Percentiles rank a stretch among this genome's conserved stretches.
Evolutionary conservation across 1,140 invertebrate species (phyloP).

Genomic region (Helicoverpa zea): DNA sequence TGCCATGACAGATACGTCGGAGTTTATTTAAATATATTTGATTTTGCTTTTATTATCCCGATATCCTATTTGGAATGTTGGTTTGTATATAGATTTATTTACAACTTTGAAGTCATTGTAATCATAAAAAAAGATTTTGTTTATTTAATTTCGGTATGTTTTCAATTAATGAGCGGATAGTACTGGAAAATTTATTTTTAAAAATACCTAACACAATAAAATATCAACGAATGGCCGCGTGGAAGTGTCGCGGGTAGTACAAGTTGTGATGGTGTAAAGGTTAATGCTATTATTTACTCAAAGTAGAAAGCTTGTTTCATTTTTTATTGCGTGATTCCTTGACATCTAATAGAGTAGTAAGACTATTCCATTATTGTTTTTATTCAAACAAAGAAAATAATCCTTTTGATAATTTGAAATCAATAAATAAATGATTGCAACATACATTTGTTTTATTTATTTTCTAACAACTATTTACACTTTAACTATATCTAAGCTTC

Average conservation of each 20-base stretch:
- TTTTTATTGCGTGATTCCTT: constrained; percentile 46
- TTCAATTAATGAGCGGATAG: constrained; percentile 11
- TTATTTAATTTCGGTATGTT: neutral
- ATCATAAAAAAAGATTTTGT: constrained; percentile 13
- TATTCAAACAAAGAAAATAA: constrained; percentile 46
- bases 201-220: neutral
- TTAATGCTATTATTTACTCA: constrained; percentile 38
- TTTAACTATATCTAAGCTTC: constrained; percentile 58
- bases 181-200: neutral
- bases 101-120: constrained; percentile 5
- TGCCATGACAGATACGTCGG: constrained; percentile 40
- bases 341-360: constrained; percentile 52
- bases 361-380: constrained; percentile 53
- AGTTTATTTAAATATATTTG: constrained; percentile 62
- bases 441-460: constrained; percentile 58
- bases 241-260: neutral
- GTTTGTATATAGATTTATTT: constrained; percentile 39
- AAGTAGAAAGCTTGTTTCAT: constrained; percentile 24
- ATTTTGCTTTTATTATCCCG: constrained; percentile 50
- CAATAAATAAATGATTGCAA: constrained; percentile 47
- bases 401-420: constrained; percentile 46
- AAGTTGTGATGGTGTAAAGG: constrained; percentile 14
- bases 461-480: constrained; percentile 56
- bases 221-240: constrained; percentile 16
- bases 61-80: constrained; percentile 33